A percentile compares a stretch with the other conserved stretches of the same genome.
Conservation (phyloP, 2,888 invertebrate genomes). For the Cistogaster globosa region DNA sequence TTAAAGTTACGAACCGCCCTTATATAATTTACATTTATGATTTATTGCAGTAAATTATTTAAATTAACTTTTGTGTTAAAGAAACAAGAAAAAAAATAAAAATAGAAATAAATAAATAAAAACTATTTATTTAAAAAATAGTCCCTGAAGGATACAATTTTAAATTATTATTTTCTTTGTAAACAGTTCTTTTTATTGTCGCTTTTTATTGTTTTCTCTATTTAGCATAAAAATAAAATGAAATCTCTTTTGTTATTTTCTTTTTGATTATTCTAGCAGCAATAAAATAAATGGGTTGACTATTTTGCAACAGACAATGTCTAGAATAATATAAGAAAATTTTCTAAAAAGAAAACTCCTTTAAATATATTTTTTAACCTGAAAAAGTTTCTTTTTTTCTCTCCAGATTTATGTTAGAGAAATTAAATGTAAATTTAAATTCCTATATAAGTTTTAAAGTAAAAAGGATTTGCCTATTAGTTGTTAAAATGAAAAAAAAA, state of each 20-base stretch:
- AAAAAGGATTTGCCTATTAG: no score
- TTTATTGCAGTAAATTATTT: background rate
- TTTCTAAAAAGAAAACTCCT: background rate
- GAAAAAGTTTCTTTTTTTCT: background rate
- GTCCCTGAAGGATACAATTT: constrained; percentile 31
- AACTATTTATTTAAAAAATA: constrained; percentile 5
- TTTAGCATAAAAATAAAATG: constrained; percentile 36
- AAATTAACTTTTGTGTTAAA: constrained; percentile 35
- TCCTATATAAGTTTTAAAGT: no score
- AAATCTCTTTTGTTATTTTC: background rate
- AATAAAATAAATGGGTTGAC: constrained; percentile 18
- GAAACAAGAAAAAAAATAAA: constrained; percentile 1
- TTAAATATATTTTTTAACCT: constrained; percentile 23
- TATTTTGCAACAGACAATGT: constrained; percentile 7
- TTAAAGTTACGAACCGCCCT: no score
- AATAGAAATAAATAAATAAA: no score
- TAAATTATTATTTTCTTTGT: constrained; percentile 35
- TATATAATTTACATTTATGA: no score
- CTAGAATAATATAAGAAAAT: background rate
- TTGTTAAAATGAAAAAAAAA: no score
- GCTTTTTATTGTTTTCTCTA: background rate
- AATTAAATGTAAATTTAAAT: no score
- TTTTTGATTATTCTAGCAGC: background rate
- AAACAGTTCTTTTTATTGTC: background rate
- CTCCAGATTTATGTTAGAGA: no score